Evolutionary conservation across 2,113 vertebrate genomes (phyloP), one percentile per base, ranked within the genome.

Genomic region (Zingel zingel): DNA sequence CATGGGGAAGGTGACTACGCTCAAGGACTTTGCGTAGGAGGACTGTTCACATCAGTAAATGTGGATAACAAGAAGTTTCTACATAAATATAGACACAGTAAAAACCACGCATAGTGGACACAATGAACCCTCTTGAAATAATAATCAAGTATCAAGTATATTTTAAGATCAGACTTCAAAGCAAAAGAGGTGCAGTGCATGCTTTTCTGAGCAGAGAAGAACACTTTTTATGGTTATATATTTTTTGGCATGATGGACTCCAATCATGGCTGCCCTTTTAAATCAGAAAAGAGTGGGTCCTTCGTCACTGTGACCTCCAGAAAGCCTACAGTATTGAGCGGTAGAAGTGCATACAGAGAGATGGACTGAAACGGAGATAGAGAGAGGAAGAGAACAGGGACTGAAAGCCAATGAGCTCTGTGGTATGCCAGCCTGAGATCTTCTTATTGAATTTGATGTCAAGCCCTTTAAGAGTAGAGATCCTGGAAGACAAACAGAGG

Each of bases 361-460:
- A 89, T 15, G 75, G 86, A 81, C 71, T 72, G 76, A 74, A 81
- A 77, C 43, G 4, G 80, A 76, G 70, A 74, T 12, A 83, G 69
- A 84, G 63, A 71, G 50, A 33, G 66, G 68, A 54, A 74, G 85
- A 67, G 84, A 81, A 83, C 82, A 57, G 62, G 69, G 51, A 77
- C 74, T 72, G 89, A 86, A 89, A 94, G 81, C 83, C 88, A 86
- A 80, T 87, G 87, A 89, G 88, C 83, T 87, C 71, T 51, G 63
- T 62, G 63, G 81, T 82, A 87, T 75, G 77, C 80, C 84, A 61
- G 77, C 70, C 88, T 48, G 69, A 92, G 83, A 89, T 88, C 78
- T 70, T 85, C 81, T 90, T 94, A 94, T 93, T 94, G 90, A 92
- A 93, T 93, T 93, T 87, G 89, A 92, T 92, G 90, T 93, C 89